phyloP scores from a whole-genome alignment of 2,888 invertebrate genomes.

The Cephalotes varians region DNA sequence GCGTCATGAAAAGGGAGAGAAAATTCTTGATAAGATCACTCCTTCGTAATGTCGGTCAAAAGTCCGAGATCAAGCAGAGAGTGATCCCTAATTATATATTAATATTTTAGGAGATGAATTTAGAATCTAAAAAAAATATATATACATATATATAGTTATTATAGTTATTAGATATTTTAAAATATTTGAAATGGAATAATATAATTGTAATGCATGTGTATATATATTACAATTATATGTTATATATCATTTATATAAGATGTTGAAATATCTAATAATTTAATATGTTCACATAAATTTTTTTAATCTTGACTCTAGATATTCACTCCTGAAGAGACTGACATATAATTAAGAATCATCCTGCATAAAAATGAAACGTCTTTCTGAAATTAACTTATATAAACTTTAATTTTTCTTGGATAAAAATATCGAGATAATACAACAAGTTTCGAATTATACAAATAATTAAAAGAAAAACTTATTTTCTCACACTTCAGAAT shows the following conservation, averaged over 20 bases:
- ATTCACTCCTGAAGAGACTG: not conserved
- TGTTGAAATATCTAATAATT: not conserved
- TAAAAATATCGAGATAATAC: not conserved
- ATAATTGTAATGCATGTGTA: not conserved
- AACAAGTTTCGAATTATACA: not conserved
- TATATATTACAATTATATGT: not conserved
- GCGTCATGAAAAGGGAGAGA: slow-evolving; percentile 18
- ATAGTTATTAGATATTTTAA: not conserved
- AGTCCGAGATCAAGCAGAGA: not conserved
- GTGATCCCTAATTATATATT: not conserved
- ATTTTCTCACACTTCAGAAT: slow-evolving; percentile 10
- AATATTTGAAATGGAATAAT: not conserved
- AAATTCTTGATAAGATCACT: not conserved
- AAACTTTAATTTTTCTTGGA: not conserved
- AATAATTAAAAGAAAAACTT: not conserved
- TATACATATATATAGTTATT: not conserved
- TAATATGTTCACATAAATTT: too few species aligned
- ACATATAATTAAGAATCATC: not conserved
- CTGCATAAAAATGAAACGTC: not conserved
- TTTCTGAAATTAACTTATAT: not conserved
- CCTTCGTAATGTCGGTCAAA: slow-evolving; percentile 6
- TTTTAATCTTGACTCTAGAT: not conserved
- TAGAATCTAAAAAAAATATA: not conserved
- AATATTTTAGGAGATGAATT: not conserved
- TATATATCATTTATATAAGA: not conserved